phyloP scores from a whole-genome alignment of 2,797 vertebrate genomes.

The Kryptolebias ocellatus region DNA sequence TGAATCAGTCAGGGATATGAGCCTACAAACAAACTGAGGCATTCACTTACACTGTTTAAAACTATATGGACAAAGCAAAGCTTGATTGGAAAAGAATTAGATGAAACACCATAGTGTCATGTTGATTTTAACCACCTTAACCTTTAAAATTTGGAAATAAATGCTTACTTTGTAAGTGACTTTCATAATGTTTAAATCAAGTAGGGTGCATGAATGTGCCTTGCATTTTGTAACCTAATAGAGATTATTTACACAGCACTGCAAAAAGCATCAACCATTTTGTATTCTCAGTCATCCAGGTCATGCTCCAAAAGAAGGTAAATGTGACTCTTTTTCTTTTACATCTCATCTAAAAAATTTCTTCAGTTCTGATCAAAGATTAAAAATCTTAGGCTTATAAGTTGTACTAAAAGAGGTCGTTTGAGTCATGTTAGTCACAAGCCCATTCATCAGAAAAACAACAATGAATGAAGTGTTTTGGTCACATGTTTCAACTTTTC shows the following conservation, averaged over 20 bases:
- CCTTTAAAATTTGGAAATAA: no score
- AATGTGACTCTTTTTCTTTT: no score
- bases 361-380: no score
- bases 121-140: neutral
- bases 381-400: no score
- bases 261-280: neutral
- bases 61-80: slow-evolving; percentile 14
- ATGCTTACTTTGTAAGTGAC: neutral
- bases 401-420: no score
- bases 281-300: no score
- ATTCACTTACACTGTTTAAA: slow-evolving; percentile 10
- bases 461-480: no score
- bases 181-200: neutral
- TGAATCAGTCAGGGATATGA: neutral
- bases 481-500: neutral
- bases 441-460: no score
- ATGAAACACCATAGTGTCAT: neutral
- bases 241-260: neutral
- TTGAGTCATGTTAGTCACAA: no score
- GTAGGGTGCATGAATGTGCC: neutral
- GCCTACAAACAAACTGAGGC: slow-evolving; percentile 5
- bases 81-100: neutral
- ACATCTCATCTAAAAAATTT: no score
- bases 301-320: no score
- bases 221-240: neutral